Evolutionary conservation across 2,888 invertebrate species (phyloP), one percentile per base, ranked within the genome.

Genomic region (Bhutanitis thaidina): DNA sequence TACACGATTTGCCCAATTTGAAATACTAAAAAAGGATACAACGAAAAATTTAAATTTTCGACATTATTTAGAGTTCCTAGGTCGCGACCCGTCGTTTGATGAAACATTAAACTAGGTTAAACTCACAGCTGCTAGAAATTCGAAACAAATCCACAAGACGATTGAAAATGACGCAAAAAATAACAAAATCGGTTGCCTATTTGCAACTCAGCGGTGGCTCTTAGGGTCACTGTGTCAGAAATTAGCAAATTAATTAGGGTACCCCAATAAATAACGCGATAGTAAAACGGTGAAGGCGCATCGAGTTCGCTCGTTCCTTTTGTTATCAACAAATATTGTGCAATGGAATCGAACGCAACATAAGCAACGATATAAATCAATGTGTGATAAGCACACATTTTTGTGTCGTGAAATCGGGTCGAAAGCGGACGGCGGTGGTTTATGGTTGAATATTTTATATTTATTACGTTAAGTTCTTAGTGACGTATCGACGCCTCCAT

Each of bases 371-470:
- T 32, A 39, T 49, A 43, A 49, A 49, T 49, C 49, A 43, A 13
- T 32, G 14, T 43, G 36, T 37, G 36, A 49, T 38, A 49, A 49
- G 32, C 49, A 20, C n/a, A 25, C 35, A 10, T 48, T 37, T n/a
- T 34, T 3, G 5, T 30, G 37, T 49, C 12, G 16, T 49, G 43
- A 49, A 49, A 49, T 37, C 36, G 37, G 49, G 43, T 41, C 48
- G 36, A 40, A 48, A 41, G 8, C 12, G 27, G 41, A 41, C 41
- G 41, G 35, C 35, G 14, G n/a, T 48, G 14, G 25, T 40, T 48
- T 48, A 48, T 48, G 39, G 39, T 20, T 14, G 47, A 30, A 20
- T 39, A 39, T 47, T 44, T 44, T 14, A 44, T 36, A 44, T 44
- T 36, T 44, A 44, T 44, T 44, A 29, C 20, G 12, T n/a, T n/a